phyloP scores from a whole-genome alignment of 1,140 invertebrate species.

The Lepidurus couesii region DNA sequence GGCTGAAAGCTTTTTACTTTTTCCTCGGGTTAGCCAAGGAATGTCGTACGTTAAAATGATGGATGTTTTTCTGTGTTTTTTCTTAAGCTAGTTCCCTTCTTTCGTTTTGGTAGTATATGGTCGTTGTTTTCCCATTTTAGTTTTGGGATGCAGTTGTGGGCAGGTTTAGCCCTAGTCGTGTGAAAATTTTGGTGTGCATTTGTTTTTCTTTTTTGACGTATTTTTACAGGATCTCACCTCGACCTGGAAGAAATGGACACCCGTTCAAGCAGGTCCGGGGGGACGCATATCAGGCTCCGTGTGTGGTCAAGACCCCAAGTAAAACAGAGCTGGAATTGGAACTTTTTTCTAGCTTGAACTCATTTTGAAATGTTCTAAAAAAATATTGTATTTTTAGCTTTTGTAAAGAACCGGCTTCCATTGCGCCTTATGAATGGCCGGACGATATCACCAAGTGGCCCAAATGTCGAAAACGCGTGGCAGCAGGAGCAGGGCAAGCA shows the following conservation, averaged over 20 bases:
- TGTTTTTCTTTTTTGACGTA: constrained; percentile 37
- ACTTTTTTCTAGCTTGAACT: not conserved
- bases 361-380: not conserved
- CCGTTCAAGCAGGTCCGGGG: constrained; percentile 71
- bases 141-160: too few relatives aligned
- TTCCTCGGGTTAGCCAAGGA: not conserved
- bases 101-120: not conserved
- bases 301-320: constrained; percentile 96
- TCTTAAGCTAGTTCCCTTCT: not conserved
- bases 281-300: constrained; percentile 88
- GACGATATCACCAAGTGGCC: constrained; percentile 99
- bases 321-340: constrained; percentile 34
- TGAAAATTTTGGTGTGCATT: constrained; percentile 34
- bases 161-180: too few relatives aligned
- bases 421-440: constrained; percentile 93
- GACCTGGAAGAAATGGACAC: constrained; percentile 92
- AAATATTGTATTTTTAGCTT: constrained; percentile 57
- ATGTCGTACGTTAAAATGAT: constrained; percentile 10
- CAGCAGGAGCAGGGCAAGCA: constrained; percentile 63
- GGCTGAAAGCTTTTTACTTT: not conserved
- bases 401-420: constrained; percentile 89
- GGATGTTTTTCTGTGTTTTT: constrained; percentile 28
- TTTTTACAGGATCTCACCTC: constrained; percentile 75
- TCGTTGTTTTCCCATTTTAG: not conserved
- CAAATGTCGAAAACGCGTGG: constrained; percentile 69